Base-by-base conservation (phyloP, 2,888 invertebrate genomes). In the Drosophila pegasa region DNA sequence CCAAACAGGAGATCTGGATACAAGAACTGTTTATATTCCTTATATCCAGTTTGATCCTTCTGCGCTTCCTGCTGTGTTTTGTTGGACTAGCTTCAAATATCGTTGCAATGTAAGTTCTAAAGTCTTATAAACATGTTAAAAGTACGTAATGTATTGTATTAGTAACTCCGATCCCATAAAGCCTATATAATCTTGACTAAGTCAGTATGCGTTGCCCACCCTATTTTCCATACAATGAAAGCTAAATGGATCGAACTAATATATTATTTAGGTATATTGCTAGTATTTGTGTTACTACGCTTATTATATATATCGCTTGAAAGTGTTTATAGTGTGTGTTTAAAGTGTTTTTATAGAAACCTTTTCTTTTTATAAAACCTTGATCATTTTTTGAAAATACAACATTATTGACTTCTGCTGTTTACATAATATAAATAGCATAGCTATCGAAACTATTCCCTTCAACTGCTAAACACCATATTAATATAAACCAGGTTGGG, bases 71-170 rank as follows among this genome's bases (percentile, higher is more conserved):
- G 2, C 38, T 88, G 6, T 88, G 87, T 22, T 91, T 91, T 47
- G 8, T 90, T 1, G 88, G 88, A 9, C 60, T 92, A 14, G 90
- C 82, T 2, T 80, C 91, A n/a, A 87, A 90, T 45, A 77, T 91
- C 7, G 78, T 90, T 45, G 92, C 92, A 16, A 79, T 91, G 92
- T 92, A 63, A 87, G 91, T 87, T n/a, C 2, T n/a, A 3, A 3
- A 14, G 8, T 9, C 5, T 43, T 9, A 25, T 25, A 40, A 20
- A 38, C 7, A 37, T 14, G 33, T 3, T 9, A 35, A 35, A 1
- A 5, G 3, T 35, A 35, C n/a, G n/a, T n/a, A n/a, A n/a, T n/a
- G 9, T 31, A 12, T 33, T 14, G 33, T 5, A 33, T 14, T 33
- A 12, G n/a, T 6, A n/a, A 35, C 35, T 4, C 7, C n/a, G 0